Evolutionary conservation across 2,888 invertebrate genomes (phyloP).

Genomic region (Cynaeus angustus): DNA sequence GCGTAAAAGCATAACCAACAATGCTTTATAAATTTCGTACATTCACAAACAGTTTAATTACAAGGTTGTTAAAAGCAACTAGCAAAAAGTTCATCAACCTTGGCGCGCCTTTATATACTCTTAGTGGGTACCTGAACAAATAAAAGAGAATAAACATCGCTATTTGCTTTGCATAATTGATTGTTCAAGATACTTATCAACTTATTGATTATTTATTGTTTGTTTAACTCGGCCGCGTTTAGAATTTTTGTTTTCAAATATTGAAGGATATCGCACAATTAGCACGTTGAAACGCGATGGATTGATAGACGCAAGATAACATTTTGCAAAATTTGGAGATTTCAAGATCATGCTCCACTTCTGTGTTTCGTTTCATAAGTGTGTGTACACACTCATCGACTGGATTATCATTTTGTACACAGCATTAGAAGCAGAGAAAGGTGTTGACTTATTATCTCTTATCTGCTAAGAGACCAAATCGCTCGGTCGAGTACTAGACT

Average conservation of each 20-base stretch:
- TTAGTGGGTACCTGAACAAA: conserved; percentile 60
- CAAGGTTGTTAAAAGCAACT: conserved; percentile 53
- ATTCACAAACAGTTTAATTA: conserved; percentile 54
- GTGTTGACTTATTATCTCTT: conserved; percentile 10
- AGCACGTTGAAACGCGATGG: conserved; percentile 22
- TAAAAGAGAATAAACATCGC: conserved; percentile 54
- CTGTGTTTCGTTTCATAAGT: conserved; percentile 5
- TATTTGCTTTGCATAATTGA: conserved; percentile 64
- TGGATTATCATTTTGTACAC: conserved; percentile 2
- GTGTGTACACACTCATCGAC: conserved; percentile 11
- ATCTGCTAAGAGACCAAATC: conserved; percentile 7
- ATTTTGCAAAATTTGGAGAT: background rate
- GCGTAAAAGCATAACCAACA: conserved; percentile 52
- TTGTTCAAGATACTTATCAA: conserved; percentile 62
- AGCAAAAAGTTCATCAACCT: conserved; percentile 54
- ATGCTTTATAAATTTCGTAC: conserved; percentile 52
- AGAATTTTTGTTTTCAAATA: conserved; percentile 48
- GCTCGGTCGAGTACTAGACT: too few species aligned
- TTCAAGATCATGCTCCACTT: conserved; percentile 11
- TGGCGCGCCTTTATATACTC: conserved; percentile 55
- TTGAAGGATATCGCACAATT: conserved; percentile 34
- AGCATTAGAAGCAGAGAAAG: conserved; percentile 8
- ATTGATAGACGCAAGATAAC: background rate
- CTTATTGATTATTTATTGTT: conserved; percentile 61
- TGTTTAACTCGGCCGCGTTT: conserved; percentile 43